Conservation (phyloP, 2,113 vertebrate genomes). For the Hiodon tergisus region DNA sequence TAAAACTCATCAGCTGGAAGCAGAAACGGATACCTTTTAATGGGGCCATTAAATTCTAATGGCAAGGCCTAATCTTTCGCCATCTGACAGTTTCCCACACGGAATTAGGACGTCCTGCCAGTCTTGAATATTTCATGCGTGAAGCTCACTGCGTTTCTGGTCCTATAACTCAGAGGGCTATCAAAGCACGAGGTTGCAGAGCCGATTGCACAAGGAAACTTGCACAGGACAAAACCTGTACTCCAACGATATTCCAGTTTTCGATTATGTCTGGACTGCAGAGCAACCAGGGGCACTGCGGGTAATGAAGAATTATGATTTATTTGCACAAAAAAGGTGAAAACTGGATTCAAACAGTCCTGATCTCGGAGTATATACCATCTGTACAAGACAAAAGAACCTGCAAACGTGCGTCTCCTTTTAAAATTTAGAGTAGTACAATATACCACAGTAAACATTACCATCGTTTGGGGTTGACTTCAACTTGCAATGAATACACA, state of each 20-base stretch:
- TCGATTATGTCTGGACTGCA: neutral
- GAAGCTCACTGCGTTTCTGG: slow-evolving; percentile 5
- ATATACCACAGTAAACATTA: no score
- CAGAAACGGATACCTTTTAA: neutral
- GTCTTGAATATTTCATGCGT: slow-evolving; percentile 14
- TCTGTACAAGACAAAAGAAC: no score
- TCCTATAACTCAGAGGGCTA: slow-evolving; percentile 5
- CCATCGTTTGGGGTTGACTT: no score
- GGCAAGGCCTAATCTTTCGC: neutral
- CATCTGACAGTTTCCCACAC: neutral
- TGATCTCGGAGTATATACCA: no score
- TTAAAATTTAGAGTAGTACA: no score
- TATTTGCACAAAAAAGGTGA: neutral
- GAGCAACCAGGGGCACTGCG: neutral
- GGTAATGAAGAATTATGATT: neutral
- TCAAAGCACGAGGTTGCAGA: neutral
- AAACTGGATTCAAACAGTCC: no score
- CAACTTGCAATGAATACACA: no score
- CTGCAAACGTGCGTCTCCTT: no score
- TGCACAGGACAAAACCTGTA: neutral
- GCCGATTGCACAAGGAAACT: neutral
- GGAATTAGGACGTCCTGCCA: slow-evolving; percentile 6
- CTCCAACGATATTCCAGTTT: neutral
- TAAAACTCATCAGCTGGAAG: neutral
- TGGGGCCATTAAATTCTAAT: neutral